Conservation (phyloP, 2,888 invertebrate species). For the Muscina levida region DNA sequence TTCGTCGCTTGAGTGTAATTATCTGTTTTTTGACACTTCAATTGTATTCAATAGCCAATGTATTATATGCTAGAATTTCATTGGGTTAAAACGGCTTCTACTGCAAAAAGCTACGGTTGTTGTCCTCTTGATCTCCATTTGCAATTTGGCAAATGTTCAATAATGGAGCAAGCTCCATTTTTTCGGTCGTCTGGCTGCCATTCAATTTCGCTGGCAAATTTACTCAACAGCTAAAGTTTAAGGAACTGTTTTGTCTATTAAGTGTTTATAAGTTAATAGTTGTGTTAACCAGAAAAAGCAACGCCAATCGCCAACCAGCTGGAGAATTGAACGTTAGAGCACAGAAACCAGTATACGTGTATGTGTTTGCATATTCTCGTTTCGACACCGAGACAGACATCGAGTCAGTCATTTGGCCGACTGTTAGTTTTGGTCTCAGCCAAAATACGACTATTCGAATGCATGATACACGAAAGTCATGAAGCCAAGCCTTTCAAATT, state of each 20-base stretch:
- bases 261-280: constrained; percentile 59
- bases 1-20: no score
- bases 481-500: constrained; percentile 60
- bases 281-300: constrained; percentile 44
- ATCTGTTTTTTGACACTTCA: no score
- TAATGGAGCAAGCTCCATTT: constrained; percentile 25
- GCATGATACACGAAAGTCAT: constrained; percentile 59
- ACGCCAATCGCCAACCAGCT: constrained; percentile 3
- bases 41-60: not conserved
- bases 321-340: not conserved
- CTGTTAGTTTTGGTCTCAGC: constrained; percentile 22
- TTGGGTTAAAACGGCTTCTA: not conserved
- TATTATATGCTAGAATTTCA: not conserved
- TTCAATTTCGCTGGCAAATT: constrained; percentile 51
- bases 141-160: constrained; percentile 51
- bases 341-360: not conserved
- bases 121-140: not conserved
- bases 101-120: not conserved
- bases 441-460: constrained; percentile 8
- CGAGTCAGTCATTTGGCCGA: constrained; percentile 37
- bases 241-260: constrained; percentile 57
- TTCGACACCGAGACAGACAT: not conserved
- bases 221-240: constrained; percentile 40
- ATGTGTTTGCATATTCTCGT: not conserved
- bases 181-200: constrained; percentile 9